Conservation (phyloP, 2,113 vertebrate genomes). For the Oriolus oriolus region DNA sequence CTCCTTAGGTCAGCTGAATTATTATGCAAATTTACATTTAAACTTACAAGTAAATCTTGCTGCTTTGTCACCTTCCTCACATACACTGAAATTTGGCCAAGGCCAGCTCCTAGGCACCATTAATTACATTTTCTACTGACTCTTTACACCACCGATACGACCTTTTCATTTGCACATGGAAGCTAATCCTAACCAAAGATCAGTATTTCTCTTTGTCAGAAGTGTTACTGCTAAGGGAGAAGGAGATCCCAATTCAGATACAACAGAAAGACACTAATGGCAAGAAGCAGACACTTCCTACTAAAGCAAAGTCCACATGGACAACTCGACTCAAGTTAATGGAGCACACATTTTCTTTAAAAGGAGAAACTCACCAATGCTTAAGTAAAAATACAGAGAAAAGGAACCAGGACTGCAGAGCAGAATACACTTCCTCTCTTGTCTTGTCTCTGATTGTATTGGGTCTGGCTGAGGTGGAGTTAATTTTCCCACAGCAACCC, state of each 20-base stretch:
- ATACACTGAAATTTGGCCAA: neutral
- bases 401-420: neutral
- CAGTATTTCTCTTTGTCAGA: neutral
- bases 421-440: neutral
- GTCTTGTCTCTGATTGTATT: neutral
- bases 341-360: neutral
- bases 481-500: neutral
- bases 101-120: neutral
- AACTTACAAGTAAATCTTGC: neutral
- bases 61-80: neutral
- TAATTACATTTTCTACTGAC: neutral
- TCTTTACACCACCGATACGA: neutral
- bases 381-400: neutral
- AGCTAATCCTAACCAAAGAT: neutral
- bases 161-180: neutral
- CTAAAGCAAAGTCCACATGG: neutral
- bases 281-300: neutral
- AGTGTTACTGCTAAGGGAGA: neutral
- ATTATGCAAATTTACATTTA: neutral
- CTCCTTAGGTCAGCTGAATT: neutral
- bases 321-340: neutral
- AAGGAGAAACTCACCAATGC: neutral
- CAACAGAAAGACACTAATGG: neutral
- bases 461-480: neutral
- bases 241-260: neutral